Evolutionary conservation across 2,797 vertebrate genomes (phyloP).

Genomic region (Sphaeramia orbicularis): DNA sequence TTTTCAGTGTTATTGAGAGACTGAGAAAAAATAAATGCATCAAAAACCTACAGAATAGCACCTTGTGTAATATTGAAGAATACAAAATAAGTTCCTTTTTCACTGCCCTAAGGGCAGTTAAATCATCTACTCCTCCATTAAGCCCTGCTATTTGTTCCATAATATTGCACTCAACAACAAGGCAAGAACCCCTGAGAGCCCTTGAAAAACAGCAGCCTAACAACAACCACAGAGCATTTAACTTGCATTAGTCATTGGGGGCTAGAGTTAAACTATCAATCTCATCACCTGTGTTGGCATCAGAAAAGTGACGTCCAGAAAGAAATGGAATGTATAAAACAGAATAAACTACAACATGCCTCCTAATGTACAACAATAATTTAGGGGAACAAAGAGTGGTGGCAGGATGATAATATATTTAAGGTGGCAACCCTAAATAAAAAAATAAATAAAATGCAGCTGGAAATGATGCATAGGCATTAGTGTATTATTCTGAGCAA

Average conservation of each 20-base stretch:
- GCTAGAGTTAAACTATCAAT: constrained; percentile 67
- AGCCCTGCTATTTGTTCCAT: constrained; percentile 79
- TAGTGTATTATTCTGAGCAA: background rate
- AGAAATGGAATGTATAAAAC: constrained; percentile 44
- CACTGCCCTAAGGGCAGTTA: constrained; percentile 74
- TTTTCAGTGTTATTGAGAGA: background rate
- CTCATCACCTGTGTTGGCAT: constrained; percentile 39
- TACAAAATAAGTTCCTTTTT: constrained; percentile 68
- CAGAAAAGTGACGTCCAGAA: constrained; percentile 47
- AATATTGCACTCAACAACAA: constrained; percentile 82
- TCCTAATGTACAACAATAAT: constrained; percentile 26
- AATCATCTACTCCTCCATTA: constrained; percentile 79
- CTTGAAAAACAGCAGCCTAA: constrained; percentile 78
- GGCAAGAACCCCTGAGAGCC: constrained; percentile 74
- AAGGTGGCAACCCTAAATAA: constrained; percentile 12
- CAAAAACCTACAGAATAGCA: constrained; percentile 52
- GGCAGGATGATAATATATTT: background rate
- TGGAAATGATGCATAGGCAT: background rate
- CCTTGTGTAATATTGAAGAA: constrained; percentile 49
- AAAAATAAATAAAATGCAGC: constrained; percentile 12
- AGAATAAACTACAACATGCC: constrained; percentile 33
- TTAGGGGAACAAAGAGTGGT: constrained; percentile 20
- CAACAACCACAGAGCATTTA: constrained; percentile 78
- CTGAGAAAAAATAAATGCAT: constrained; percentile 25
- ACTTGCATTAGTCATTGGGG: constrained; percentile 70